phyloP scores from a whole-genome alignment of 2,113 vertebrate species.

The Bufo gargarizans region DNA sequence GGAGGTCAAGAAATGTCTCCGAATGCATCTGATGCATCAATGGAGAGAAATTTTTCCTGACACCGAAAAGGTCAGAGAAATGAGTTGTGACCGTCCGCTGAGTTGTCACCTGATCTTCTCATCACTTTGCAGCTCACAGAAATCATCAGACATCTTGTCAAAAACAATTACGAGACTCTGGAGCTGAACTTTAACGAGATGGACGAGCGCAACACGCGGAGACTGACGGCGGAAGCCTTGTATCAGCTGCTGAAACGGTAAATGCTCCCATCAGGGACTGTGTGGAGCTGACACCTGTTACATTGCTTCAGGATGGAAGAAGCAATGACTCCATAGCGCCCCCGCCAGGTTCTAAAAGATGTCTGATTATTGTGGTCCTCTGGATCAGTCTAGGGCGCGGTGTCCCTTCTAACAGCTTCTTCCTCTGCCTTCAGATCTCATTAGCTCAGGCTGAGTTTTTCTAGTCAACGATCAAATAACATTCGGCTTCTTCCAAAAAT shows the following conservation, averaged over 20 bases:
- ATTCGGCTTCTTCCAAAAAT: no score
- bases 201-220: constrained; percentile 52
- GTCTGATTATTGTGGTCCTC: no score
- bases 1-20: no score
- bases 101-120: neutral
- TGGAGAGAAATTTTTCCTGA: no score
- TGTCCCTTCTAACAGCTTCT: no score
- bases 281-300: neutral
- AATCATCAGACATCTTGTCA: constrained; percentile 54
- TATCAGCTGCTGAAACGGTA: constrained; percentile 60
- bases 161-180: constrained; percentile 39
- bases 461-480: no score
- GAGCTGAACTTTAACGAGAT: constrained; percentile 50
- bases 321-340: neutral
- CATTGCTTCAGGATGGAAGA: neutral
- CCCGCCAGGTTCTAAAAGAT: no score
- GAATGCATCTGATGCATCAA: no score
- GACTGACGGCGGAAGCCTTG: constrained; percentile 48
- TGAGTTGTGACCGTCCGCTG: neutral
- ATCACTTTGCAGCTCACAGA: constrained; percentile 41
- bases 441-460: no score
- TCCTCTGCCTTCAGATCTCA: no score
- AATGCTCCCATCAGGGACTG: neutral
- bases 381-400: no score
- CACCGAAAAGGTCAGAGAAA: neutral